Conservation (phyloP, 2,888 invertebrate species). For the Megastigmus dorsalis region DNA sequence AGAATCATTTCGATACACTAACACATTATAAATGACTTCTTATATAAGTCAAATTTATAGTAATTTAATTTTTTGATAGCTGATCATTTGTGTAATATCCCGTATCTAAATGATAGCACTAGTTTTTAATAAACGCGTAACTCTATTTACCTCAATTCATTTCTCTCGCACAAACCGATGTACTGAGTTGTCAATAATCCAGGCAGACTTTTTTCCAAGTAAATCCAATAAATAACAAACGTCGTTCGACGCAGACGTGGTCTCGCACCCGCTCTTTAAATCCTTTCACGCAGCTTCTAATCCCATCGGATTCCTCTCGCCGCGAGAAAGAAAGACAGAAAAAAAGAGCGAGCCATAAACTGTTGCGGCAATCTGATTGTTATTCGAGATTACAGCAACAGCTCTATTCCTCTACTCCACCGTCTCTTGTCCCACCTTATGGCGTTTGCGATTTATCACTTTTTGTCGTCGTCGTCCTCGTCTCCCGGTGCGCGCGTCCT, state of each 20-base stretch:
- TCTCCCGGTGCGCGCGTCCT: conserved; percentile 6
- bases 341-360: neutral
- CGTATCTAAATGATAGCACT: no score
- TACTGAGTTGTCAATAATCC: no score
- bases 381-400: conserved; percentile 30
- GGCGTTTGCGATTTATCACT: conserved; percentile 20
- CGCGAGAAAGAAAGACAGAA: neutral
- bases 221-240: neutral
- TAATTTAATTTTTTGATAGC: no score
- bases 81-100: no score
- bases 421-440: neutral
- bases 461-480: no score
- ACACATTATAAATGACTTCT: no score
- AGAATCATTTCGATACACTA: no score
- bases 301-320: neutral
- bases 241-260: no score
- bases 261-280: neutral
- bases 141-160: no score
- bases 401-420: neutral
- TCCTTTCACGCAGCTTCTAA: conserved; percentile 24
- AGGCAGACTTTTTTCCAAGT: neutral
- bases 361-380: conserved; percentile 27
- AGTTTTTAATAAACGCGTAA: no score
- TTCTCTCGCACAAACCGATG: no score
- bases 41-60: no score